These are phyloP conservation scores for Musca domestica DNA, from an alignment of 1,140 invertebrate genomes.

Conservation along the genomic window DNA sequence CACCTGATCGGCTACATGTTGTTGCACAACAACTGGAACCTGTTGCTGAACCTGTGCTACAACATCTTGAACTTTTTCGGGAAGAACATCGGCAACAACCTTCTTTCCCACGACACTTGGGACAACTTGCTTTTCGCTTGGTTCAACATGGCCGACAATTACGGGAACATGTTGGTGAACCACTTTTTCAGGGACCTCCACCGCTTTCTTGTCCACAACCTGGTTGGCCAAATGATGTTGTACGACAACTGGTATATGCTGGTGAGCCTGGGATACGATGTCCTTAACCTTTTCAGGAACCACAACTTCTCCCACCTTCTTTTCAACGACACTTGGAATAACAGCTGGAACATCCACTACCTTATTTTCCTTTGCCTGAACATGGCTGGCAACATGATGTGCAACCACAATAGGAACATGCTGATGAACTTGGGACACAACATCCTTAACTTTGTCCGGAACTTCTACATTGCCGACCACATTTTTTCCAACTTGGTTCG, in stretches of 20 bases:
- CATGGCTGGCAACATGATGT: not conserved
- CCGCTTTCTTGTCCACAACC: too few species aligned
- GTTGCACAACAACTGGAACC: conserved; percentile 10
- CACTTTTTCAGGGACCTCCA: too few species aligned
- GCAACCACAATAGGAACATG: conserved; percentile 5
- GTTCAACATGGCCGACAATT: not conserved
- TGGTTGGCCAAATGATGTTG: not conserved
- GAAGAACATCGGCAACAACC: not conserved
- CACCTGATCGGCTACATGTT: not conserved
- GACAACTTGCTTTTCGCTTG: not conserved
- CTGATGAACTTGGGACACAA: conserved; percentile 1
- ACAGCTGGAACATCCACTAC: too few species aligned
- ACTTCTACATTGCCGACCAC: not conserved
- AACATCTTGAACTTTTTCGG: not conserved
- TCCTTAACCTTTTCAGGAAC: not conserved
- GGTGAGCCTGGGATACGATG: not conserved
- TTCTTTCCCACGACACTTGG: not conserved
- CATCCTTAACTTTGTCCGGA: not conserved
- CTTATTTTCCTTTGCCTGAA: too few species aligned
- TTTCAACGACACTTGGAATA: too few species aligned
- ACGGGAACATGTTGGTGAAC: not conserved
- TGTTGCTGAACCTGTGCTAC: conserved; percentile 24
- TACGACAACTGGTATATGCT: not conserved
- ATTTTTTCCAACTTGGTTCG: not conserved
- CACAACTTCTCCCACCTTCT: not conserved